These are phyloP conservation scores for Alloscopus bannaensis DNA, from an alignment of 2,888 invertebrate genomes.

Conservation along the genomic window DNA sequence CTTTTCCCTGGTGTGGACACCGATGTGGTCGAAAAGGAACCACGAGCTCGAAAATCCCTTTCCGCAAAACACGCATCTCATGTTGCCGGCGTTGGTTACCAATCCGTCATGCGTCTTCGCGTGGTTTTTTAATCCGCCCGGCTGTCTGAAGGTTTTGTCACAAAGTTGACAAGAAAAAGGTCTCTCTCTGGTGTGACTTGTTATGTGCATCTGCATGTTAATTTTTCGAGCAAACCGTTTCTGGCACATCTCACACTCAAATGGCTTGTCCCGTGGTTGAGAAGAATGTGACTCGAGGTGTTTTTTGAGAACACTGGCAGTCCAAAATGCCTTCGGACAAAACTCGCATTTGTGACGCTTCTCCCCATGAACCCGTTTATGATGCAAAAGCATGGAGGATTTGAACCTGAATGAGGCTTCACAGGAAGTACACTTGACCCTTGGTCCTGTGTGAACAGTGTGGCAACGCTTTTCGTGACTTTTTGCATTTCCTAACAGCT, in stretches of 20 bases:
- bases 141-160: conserved; percentile 38
- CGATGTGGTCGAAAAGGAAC: not conserved
- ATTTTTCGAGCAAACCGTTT: conserved; percentile 75
- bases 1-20: not conserved
- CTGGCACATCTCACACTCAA: conserved; percentile 21
- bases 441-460: too few relatives aligned
- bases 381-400: not conserved
- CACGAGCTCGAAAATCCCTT: too few relatives aligned
- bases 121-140: too few relatives aligned
- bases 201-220: conserved; percentile 74
- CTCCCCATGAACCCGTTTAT: not conserved
- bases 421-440: not conserved
- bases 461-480: too few relatives aligned
- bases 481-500: too few relatives aligned
- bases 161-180: conserved; percentile 48
- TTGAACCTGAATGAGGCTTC: not conserved
- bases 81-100: too few relatives aligned
- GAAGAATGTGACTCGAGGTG: not conserved
- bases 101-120: too few relatives aligned
- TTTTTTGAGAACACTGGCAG: too few relatives aligned
- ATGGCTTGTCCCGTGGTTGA: not conserved
- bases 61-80: too few relatives aligned
- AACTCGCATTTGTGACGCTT: not conserved
- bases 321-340: not conserved
- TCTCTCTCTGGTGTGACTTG: conserved; percentile 73